Conservation (phyloP, 2,113 vertebrate species). For the Caranx ignobilis region DNA sequence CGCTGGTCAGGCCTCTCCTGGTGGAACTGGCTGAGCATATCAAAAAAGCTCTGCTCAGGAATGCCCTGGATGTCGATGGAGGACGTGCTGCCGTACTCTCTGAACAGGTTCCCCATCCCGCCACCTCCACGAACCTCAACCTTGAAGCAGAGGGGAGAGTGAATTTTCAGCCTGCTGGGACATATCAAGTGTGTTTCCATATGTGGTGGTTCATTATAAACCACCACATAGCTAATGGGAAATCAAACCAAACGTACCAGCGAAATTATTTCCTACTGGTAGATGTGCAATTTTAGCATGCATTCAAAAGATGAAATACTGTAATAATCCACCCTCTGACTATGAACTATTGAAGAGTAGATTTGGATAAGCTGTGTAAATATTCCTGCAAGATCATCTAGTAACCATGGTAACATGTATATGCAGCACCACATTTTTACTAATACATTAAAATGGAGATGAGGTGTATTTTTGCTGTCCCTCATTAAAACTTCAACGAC, state of each 20-base stretch:
- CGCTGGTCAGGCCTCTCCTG: slow-evolving; percentile 83
- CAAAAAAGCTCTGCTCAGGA: slow-evolving; percentile 91
- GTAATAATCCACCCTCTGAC: background rate
- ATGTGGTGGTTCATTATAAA: background rate
- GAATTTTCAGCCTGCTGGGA: background rate
- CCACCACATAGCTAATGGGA: too few species aligned
- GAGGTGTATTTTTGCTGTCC: background rate
- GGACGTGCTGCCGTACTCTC: slow-evolving; percentile 96
- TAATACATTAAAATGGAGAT: background rate
- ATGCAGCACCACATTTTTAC: background rate
- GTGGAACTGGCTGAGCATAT: slow-evolving; percentile 91
- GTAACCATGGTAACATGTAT: background rate
- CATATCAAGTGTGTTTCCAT: background rate
- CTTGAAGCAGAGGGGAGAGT: slow-evolving; percentile 64
- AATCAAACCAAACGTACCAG: too few species aligned
- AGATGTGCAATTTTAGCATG: too few species aligned
- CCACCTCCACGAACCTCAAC: slow-evolving; percentile 57
- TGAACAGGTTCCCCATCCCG: slow-evolving; percentile 81
- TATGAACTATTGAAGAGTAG: background rate
- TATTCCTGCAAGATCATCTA: background rate
- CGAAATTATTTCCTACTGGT: too few species aligned
- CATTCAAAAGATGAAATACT: too few species aligned
- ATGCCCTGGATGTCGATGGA: slow-evolving; percentile 93
- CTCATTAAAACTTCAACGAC: background rate
- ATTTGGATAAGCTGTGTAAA: background rate